Conservation (phyloP, 23 tunicate species). For the Diplosoma virens region DNA sequence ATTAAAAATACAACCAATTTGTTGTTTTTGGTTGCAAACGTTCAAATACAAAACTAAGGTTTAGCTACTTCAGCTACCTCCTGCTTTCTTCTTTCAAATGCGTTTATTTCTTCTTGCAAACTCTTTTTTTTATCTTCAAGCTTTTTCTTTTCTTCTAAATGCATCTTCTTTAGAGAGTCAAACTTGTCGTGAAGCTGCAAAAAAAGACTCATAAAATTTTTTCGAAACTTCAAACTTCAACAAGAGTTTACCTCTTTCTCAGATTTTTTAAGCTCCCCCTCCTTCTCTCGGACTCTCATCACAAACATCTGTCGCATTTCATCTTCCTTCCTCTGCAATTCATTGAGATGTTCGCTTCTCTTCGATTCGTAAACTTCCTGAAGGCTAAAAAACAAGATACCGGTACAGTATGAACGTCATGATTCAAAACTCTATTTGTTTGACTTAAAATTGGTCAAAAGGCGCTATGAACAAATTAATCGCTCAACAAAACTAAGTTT, state of each 20-base stretch:
- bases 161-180: constrained; percentile 88
- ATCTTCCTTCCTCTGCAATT: constrained; percentile 95
- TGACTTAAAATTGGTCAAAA: too few relatives aligned
- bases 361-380: constrained; percentile 98
- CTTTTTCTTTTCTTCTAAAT: constrained; percentile 89
- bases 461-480: too few relatives aligned
- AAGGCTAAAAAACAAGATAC: too few relatives aligned
- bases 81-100: constrained; percentile 64
- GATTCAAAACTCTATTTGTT: too few relatives aligned
- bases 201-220: background rate
- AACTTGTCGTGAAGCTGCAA: constrained; percentile 92
- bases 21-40: too few relatives aligned
- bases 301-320: constrained; percentile 99
- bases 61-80: too few relatives aligned
- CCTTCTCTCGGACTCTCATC: constrained; percentile 90
- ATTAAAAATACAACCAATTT: too few relatives aligned
- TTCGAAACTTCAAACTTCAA: background rate
- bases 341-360: constrained; percentile 84
- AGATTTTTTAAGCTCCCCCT: constrained; percentile 89
- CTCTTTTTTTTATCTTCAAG: constrained; percentile 81
- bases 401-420: too few relatives aligned
- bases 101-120: constrained; percentile 77
- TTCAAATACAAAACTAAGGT: too few relatives aligned
- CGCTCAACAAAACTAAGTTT: too few relatives aligned
- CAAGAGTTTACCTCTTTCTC: constrained; percentile 67